Conservation (phyloP, 2,113 vertebrate genomes). For the Neolamprologus sp. region DNA sequence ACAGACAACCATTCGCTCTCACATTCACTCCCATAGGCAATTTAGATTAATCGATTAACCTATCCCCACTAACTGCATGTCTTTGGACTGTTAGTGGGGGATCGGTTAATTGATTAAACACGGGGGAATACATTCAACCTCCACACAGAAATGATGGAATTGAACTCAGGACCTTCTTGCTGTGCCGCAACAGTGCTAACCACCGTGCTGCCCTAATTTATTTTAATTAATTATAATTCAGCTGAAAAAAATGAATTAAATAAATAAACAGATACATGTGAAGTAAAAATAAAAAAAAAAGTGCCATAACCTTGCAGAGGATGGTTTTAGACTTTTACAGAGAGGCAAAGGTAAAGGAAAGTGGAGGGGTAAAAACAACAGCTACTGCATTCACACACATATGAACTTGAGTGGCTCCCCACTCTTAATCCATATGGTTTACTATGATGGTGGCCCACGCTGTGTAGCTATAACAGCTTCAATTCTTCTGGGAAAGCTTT, state of each 20-base stretch:
- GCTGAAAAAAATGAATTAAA: neutral
- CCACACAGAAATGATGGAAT: neutral
- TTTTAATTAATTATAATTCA: neutral
- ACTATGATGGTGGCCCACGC: neutral
- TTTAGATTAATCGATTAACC: neutral
- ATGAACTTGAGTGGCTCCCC: neutral
- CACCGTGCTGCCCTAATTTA: neutral
- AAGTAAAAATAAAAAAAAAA: neutral
- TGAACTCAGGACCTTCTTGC: neutral
- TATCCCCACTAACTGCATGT: neutral
- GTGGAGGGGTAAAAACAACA: neutral
- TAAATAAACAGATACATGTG: neutral
- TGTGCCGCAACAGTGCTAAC: neutral
- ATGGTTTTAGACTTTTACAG: neutral
- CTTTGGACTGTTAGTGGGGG: neutral
- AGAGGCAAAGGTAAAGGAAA: neutral
- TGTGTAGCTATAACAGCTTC: neutral
- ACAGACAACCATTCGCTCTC: neutral
- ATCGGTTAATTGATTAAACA: neutral
- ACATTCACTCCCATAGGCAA: neutral
- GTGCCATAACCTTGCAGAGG: neutral
- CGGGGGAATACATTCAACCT: neutral
- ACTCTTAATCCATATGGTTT: neutral
- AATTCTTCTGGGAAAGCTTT: neutral
- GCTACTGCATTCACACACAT: neutral